phyloP scores from a whole-genome alignment of 2,113 vertebrate genomes.

The Pelecanus crispus region DNA sequence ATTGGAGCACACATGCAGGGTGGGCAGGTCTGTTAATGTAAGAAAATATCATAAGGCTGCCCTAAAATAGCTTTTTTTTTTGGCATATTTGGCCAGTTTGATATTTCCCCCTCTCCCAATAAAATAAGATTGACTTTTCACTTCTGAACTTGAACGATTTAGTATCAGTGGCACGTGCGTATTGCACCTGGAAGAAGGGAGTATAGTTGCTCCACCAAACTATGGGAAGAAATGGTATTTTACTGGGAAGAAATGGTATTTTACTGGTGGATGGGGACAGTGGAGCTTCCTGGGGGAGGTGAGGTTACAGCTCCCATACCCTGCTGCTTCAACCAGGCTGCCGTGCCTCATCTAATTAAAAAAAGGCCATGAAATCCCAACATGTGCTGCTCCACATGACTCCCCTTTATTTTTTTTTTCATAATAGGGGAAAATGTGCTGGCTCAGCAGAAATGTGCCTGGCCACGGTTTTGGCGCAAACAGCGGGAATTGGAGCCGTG shows the following conservation, averaged over 20 bases:
- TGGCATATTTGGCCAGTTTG: accelerated
- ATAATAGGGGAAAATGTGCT: neutral
- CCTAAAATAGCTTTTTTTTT: neutral
- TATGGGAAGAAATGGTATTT: neutral
- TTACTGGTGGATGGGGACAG: neutral
- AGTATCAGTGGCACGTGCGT: accelerated
- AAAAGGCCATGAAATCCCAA: neutral
- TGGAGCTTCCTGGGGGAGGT: accelerated
- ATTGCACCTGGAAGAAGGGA: neutral
- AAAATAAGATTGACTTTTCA: neutral
- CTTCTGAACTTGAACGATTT: neutral
- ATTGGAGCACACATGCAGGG: neutral
- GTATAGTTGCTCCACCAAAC: no score
- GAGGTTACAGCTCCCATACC: neutral
- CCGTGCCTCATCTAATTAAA: neutral
- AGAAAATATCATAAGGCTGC: neutral
- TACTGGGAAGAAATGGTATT: neutral
- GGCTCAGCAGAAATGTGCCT: neutral
- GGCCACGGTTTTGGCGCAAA: neutral
- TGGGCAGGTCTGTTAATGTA: neutral
- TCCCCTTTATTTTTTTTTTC: neutral
- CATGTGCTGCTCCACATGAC: accelerated
- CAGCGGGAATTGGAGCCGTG: neutral
- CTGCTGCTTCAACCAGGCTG: neutral
- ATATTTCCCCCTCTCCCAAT: no score